Percentiles rank a stretch among this genome's conserved stretches.
Conservation (phyloP, 2,797 vertebrate genomes). For the Pristis pectinata region DNA sequence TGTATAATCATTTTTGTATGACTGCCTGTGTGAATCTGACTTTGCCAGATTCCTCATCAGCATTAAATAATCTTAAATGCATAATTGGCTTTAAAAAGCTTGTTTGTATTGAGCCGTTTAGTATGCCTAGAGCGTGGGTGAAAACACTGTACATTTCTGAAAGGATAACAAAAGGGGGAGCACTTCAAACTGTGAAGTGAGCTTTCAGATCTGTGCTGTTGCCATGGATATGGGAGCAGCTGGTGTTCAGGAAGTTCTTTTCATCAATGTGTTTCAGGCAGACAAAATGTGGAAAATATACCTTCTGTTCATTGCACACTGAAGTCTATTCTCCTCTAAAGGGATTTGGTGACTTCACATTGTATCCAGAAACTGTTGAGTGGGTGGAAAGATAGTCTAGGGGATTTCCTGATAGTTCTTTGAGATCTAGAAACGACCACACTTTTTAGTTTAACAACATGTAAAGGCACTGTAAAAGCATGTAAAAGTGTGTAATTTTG, state of each 20-base stretch:
- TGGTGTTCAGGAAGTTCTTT: constrained; percentile 13
- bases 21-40: not conserved
- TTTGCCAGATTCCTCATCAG: not conserved
- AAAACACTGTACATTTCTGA: not conserved
- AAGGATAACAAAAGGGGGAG: constrained; percentile 20
- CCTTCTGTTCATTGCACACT: constrained; percentile 11
- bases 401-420: constrained; percentile 18
- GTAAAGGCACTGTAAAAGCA: not conserved
- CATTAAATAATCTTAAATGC: not conserved
- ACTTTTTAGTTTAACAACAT: not conserved
- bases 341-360: not conserved
- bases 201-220: not conserved
- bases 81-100: not conserved
- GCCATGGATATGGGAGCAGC: constrained; percentile 20
- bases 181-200: constrained; percentile 19
- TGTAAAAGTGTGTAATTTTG: not conserved
- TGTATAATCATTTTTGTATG: too few relatives aligned
- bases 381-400: not conserved
- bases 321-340: not conserved
- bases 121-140: not conserved
- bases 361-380: not conserved
- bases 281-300: constrained; percentile 11
- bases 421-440: not conserved
- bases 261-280: not conserved
- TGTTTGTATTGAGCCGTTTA: constrained; percentile 20